Percentiles rank a stretch among this genome's conserved stretches.
Conservation (phyloP, 2,797 vertebrate genomes). For the Gallinago solitaria region DNA sequence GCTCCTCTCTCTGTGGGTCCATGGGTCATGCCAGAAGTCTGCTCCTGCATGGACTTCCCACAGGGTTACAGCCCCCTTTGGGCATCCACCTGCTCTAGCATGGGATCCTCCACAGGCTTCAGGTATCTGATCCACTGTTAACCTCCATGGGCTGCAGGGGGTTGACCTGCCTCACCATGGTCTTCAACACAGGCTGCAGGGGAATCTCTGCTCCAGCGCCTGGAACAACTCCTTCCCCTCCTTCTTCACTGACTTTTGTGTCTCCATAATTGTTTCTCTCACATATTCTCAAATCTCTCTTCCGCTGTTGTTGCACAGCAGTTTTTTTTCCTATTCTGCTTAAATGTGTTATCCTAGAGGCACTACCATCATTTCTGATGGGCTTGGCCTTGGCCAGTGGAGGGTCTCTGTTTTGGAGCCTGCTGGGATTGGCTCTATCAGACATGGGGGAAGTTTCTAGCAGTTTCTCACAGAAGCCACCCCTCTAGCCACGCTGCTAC, state of each 20-base stretch:
- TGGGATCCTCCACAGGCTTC: background rate
- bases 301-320: background rate
- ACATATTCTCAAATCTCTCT: background rate
- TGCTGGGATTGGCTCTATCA: background rate
- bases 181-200: background rate
- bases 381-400: background rate
- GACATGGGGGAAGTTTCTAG: background rate
- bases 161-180: background rate
- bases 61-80: background rate
- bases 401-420: rapidly evolving
- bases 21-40: background rate
- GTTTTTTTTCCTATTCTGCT: background rate
- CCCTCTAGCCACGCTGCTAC: background rate
- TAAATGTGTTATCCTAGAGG: background rate
- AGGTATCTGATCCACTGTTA: background rate
- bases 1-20: background rate
- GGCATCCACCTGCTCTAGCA: background rate
- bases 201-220: background rate
- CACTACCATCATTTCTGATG: background rate
- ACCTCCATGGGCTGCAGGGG: background rate
- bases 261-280: background rate
- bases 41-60: background rate
- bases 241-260: background rate
- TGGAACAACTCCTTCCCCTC: background rate
- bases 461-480: background rate